These are phyloP conservation scores for Cryptomyrus ogoouensis DNA, from an alignment of 2,113 vertebrate genomes.

Conservation along the genomic window DNA sequence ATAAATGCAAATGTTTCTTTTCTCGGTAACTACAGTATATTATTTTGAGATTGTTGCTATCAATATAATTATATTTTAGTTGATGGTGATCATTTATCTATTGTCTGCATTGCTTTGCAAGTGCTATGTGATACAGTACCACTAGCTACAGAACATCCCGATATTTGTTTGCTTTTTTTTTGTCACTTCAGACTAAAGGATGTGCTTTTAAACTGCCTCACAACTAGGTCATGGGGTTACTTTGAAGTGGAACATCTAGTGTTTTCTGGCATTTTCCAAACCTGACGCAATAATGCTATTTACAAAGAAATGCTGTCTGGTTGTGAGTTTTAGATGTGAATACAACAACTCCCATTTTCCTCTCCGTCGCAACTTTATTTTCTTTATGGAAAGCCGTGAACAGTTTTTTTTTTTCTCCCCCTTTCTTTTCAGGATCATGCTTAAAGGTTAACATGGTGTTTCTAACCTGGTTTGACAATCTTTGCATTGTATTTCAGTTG, in stretches of 20 bases:
- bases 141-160: constrained; percentile 46
- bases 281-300: constrained; percentile 67
- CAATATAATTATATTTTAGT: constrained; percentile 52
- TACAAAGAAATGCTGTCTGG: constrained; percentile 60
- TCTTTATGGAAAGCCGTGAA: constrained; percentile 34
- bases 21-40: constrained; percentile 52
- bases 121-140: constrained; percentile 51
- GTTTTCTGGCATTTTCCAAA: constrained; percentile 52
- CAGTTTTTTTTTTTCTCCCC: neutral
- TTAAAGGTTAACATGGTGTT: constrained; percentile 25
- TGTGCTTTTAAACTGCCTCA: constrained; percentile 50
- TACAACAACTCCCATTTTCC: neutral
- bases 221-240: constrained; percentile 49
- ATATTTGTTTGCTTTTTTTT: constrained; percentile 37
- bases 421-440: constrained; percentile 41
- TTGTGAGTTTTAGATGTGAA: constrained; percentile 53
- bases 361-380: constrained; percentile 23
- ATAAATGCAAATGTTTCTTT: constrained; percentile 40
- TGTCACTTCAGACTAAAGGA: constrained; percentile 33
- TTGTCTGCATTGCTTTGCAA: constrained; percentile 46
- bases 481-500: neutral
- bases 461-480: constrained; percentile 1
- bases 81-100: constrained; percentile 57
- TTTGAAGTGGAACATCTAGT: constrained; percentile 41
- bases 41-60: constrained; percentile 51